A percentile compares a stretch with the other conserved stretches of the same genome.
Evolutionary conservation across 2,113 vertebrate genomes (phyloP).

Genomic region (Macroglossus sobrinus): DNA sequence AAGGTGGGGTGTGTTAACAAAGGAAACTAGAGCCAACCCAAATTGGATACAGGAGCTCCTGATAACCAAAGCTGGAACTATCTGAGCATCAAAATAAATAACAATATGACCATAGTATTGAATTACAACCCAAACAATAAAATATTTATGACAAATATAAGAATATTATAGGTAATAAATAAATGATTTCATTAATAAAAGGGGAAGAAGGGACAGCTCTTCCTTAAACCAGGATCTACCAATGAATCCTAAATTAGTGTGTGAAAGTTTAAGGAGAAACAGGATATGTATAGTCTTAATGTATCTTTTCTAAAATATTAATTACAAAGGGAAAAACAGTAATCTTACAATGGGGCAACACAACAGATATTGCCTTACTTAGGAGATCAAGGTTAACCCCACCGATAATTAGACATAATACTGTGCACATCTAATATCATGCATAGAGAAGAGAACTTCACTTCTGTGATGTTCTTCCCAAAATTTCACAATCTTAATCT

Average conservation of each 20-base stretch:
- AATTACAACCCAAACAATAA: slow-evolving; percentile 2
- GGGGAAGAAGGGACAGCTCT: neutral
- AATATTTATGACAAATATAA: neutral
- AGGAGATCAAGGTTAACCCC: neutral
- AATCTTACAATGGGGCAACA: neutral
- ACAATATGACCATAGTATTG: neutral
- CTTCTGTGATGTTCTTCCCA: neutral
- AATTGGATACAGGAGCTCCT: neutral
- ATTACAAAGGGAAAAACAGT: neutral
- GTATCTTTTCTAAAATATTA: neutral
- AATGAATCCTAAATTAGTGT: neutral
- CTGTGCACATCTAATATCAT: neutral
- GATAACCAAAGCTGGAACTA: neutral
- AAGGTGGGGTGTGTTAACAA: neutral
- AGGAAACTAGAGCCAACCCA: neutral
- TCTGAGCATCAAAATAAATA: slow-evolving; percentile 22
- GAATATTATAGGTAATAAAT: neutral
- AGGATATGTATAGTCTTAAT: neutral
- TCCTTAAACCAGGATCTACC: neutral
- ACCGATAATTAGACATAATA: neutral
- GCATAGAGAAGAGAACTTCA: neutral
- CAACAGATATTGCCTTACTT: neutral
- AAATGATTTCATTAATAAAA: neutral
- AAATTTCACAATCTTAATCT: neutral
- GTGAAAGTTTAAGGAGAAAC: neutral